Conservation (phyloP, 2,113 vertebrate genomes). For the Hoplias malabaricus region DNA sequence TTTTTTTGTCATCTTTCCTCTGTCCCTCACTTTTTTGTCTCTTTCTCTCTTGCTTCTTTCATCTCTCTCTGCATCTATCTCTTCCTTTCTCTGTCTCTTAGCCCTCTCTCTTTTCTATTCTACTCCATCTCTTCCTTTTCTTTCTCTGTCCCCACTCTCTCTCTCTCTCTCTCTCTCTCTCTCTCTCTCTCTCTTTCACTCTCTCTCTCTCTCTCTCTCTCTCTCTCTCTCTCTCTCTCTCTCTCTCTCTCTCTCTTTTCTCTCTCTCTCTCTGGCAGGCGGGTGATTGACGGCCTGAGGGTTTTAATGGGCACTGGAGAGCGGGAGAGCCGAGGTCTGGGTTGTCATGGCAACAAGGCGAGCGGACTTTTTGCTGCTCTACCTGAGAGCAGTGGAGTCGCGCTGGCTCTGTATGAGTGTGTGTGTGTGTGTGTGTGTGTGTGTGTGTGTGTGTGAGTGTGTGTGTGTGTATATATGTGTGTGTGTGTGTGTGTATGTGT, state of each 20-base stretch:
- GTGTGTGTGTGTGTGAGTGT: not conserved
- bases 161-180: constrained; percentile 38
- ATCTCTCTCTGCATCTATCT: constrained; percentile 43
- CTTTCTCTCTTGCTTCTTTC: not conserved
- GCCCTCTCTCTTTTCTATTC: not conserved
- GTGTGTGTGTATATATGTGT: not conserved
- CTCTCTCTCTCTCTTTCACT: not conserved
- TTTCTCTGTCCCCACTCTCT: constrained; percentile 34
- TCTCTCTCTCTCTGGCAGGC: constrained; percentile 64
- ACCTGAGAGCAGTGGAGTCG: constrained; percentile 73
- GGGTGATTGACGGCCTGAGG: constrained; percentile 82
- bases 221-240: constrained; percentile 3
- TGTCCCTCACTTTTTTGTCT: not conserved
- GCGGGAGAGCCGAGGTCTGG: constrained; percentile 78
- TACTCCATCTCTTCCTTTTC: not conserved
- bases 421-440: not conserved
- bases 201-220: constrained; percentile 15
- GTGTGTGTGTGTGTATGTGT: constrained; percentile 1
- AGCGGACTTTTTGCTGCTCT: constrained; percentile 74
- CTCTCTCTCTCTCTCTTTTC: constrained; percentile 21
- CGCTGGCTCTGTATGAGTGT: constrained; percentile 43
- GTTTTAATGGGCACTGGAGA: constrained; percentile 82
- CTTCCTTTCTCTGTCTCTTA: not conserved
- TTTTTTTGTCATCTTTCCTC: not conserved
- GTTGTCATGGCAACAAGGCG: constrained; percentile 82